Evolutionary conservation across 2,888 invertebrate species (phyloP).

Genomic region (Plusia festucae): DNA sequence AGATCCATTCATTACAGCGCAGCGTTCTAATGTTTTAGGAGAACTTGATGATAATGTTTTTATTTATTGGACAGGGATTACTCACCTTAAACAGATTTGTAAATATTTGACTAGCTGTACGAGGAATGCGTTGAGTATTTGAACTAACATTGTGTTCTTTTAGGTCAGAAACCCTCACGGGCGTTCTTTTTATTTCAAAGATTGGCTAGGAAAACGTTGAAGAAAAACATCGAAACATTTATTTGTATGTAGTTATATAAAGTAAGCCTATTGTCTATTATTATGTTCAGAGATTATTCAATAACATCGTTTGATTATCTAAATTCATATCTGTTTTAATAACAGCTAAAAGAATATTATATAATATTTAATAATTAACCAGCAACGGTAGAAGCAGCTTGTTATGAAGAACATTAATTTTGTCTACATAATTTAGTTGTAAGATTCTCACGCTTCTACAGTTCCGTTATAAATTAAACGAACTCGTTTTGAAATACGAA

Average conservation of each 20-base stretch:
- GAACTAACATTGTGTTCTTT: no score
- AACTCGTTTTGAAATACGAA: constrained; percentile 2
- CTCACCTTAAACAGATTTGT: neutral
- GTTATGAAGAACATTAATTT: constrained; percentile 6
- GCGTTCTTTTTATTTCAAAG: no score
- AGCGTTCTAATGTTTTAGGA: neutral
- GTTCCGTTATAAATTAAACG: constrained; percentile 5
- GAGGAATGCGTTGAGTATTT: no score
- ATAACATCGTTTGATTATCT: neutral
- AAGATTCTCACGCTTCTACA: constrained; percentile 6
- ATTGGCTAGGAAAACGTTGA: no score
- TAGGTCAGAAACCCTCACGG: no score
- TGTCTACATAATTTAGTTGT: neutral
- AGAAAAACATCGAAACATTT: no score
- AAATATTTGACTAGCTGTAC: no score
- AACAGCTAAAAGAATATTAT: neutral
- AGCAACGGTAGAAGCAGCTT: neutral
- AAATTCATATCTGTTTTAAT: constrained; percentile 2
- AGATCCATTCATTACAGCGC: neutral
- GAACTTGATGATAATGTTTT: neutral
- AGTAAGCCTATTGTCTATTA: neutral
- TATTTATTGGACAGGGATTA: neutral
- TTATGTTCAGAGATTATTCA: neutral
- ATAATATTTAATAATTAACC: neutral
- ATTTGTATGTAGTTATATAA: no score